phyloP scores from a whole-genome alignment of 2,888 invertebrate genomes.

The Tanypteryx hageni region DNA sequence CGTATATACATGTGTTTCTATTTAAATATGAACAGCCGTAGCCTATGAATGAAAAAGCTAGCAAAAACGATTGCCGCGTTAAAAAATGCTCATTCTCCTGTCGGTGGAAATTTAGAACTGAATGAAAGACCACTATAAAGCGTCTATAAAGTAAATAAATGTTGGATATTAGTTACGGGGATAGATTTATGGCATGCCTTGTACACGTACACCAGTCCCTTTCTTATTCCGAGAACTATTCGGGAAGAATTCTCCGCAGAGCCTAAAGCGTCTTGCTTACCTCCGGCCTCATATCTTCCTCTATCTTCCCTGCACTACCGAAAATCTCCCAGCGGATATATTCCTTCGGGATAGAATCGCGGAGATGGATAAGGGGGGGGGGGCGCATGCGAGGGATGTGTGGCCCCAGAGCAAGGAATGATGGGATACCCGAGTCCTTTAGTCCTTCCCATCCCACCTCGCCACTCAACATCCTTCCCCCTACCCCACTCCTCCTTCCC shows the following conservation, averaged over 20 bases:
- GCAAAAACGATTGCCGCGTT: too few species aligned
- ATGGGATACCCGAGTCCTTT: not conserved
- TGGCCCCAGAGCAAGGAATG: not conserved
- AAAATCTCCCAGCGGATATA: not conserved
- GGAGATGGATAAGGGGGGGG: not conserved
- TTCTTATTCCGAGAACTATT: not conserved
- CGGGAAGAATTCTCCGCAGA: not conserved
- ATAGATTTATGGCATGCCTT: too few species aligned
- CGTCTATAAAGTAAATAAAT: too few species aligned
- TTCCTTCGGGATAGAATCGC: not conserved
- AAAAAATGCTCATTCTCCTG: too few species aligned
- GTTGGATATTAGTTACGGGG: too few species aligned
- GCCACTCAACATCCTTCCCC: not conserved
- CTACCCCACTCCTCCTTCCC: not conserved
- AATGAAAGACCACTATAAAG: too few species aligned
- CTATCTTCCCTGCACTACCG: not conserved
- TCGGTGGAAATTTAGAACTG: too few species aligned
- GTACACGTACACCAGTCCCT: too few species aligned
- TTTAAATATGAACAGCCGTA: too few species aligned
- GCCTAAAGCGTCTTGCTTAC: not conserved
- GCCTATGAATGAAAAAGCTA: too few species aligned
- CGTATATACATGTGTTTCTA: too few species aligned
- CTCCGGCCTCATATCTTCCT: not conserved
- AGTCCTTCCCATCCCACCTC: not conserved
- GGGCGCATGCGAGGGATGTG: not conserved